Evolutionary conservation across 2,113 vertebrate species (phyloP).

Genomic region (Leptosomus discolor): DNA sequence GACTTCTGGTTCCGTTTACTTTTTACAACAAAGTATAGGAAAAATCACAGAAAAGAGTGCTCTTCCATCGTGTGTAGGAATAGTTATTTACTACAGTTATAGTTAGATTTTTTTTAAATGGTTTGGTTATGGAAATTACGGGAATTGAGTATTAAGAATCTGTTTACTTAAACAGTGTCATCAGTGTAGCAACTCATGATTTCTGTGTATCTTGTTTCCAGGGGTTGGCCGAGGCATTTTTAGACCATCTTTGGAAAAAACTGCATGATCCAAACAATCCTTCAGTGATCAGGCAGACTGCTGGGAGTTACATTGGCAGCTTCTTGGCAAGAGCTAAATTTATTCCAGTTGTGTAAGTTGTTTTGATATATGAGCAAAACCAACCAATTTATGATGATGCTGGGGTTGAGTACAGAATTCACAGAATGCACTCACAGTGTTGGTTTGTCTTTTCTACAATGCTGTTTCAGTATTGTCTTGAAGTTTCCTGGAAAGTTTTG

Average conservation of each 20-base stretch:
- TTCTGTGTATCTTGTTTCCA: conserved; percentile 32
- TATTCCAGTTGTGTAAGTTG: conserved; percentile 88
- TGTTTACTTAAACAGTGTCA: not conserved
- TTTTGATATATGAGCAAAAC: not conserved
- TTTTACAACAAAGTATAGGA: not conserved
- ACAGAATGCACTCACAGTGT: not conserved
- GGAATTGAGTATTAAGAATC: not conserved
- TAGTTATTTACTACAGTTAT: not conserved
- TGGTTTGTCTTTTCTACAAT: not conserved
- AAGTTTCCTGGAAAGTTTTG: not conserved
- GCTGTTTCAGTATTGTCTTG: not conserved
- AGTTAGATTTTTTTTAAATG: not conserved
- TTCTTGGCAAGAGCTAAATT: conserved; percentile 94
- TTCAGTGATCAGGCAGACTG: conserved; percentile 87
- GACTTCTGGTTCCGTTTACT: not conserved
- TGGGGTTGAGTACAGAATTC: not conserved
- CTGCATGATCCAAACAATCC: conserved; percentile 88
- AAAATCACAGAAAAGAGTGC: not conserved
- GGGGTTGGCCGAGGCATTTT: conserved; percentile 91
- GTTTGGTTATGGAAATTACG: not conserved
- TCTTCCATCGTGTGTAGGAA: not conserved
- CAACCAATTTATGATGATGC: not conserved
- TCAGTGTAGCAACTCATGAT: not conserved
- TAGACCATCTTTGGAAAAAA: conserved; percentile 95
- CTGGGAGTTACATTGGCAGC: conserved; percentile 91